phyloP scores from a whole-genome alignment of 2,888 invertebrate species.

The Argyresthia albistria region DNA sequence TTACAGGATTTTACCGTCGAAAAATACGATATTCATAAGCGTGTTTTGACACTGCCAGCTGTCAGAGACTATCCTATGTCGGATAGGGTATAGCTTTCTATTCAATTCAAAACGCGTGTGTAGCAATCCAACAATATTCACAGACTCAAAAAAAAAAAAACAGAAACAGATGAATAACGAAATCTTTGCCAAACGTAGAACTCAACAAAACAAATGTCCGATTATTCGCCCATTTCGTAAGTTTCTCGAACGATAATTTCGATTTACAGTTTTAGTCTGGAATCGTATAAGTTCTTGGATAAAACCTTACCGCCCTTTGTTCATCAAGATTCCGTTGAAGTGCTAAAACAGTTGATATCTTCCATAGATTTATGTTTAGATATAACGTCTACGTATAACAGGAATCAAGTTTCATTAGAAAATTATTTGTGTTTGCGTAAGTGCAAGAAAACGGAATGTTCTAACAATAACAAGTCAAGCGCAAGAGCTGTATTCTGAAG shows the following conservation, averaged over 20 bases:
- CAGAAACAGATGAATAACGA: slow-evolving; percentile 24
- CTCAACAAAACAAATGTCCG: slow-evolving; percentile 71
- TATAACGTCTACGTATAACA: slow-evolving; percentile 46
- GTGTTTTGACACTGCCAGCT: no score
- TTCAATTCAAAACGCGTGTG: no score
- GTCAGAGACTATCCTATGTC: no score
- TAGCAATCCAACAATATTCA: no score
- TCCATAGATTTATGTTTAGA: slow-evolving; percentile 30
- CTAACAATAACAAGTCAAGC: not conserved
- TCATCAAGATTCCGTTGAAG: not conserved
- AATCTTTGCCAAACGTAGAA: slow-evolving; percentile 21
- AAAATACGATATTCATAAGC: no score
- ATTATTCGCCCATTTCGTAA: slow-evolving; percentile 71
- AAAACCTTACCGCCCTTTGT: slow-evolving; percentile 21
- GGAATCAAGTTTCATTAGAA: slow-evolving; percentile 67
- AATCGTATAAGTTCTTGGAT: slow-evolving; percentile 22
- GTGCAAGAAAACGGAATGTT: slow-evolving; percentile 31
- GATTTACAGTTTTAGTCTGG: slow-evolving; percentile 48
- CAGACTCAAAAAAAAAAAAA: not conserved
- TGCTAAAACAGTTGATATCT: slow-evolving; percentile 9
- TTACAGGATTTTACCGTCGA: no score
- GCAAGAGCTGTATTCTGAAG: not conserved
- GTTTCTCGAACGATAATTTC: slow-evolving; percentile 60
- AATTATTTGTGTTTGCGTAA: slow-evolving; percentile 49
- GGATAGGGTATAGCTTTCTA: no score